A percentile compares a stretch with the other conserved stretches of the same genome.
These are phyloP conservation scores for Catagonus wagneri DNA, from an alignment of 2,113 vertebrate genomes.

Conservation along the genomic window DNA sequence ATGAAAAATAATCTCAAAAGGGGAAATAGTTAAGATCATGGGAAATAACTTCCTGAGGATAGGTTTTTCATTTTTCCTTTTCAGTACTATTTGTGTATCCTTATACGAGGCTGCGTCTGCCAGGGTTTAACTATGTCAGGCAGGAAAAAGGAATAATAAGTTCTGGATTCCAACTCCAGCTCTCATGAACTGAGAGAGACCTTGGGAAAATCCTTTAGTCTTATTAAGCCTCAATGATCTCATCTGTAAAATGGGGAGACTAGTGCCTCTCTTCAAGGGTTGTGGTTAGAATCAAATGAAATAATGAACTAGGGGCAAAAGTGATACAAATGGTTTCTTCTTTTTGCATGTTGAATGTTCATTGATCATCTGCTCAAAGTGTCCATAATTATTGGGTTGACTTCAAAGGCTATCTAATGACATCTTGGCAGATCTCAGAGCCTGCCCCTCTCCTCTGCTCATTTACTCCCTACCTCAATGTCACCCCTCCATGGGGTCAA, in stretches of 20 bases:
- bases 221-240: neutral
- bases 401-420: neutral
- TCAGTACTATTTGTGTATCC: neutral
- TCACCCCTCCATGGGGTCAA: neutral
- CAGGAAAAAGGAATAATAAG: neutral
- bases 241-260: slow-evolving; percentile 39
- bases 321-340: neutral
- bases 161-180: neutral
- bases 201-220: slow-evolving; percentile 47
- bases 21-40: neutral
- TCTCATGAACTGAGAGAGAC: neutral
- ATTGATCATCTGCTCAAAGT: neutral
- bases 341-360: neutral
- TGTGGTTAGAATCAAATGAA: slow-evolving; percentile 54
- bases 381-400: neutral
- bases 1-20: slow-evolving; percentile 36
- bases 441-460: neutral
- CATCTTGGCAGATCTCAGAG: neutral
- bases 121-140: neutral
- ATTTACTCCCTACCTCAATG: neutral
- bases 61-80: slow-evolving; percentile 25
- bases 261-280: neutral
- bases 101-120: neutral
- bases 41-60: neutral
- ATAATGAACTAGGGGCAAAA: neutral